Conservation (phyloP, 2,797 vertebrate species). For the Tinamus major region DNA sequence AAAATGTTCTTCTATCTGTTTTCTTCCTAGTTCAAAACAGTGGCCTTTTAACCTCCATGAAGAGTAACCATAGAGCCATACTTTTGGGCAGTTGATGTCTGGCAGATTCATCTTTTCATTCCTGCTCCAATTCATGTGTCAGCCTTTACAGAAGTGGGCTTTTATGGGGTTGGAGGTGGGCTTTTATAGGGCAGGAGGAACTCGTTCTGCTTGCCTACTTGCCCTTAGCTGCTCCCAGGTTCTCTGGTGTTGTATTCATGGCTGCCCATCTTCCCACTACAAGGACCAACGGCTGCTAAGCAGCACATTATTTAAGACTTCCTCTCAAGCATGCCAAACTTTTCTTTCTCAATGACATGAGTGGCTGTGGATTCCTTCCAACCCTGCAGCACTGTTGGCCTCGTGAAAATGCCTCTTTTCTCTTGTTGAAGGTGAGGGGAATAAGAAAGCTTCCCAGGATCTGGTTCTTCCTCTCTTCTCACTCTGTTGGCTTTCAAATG, state of each 20-base stretch:
- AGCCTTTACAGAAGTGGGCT: background rate
- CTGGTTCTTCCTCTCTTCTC: background rate
- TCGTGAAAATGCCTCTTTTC: slow-evolving; percentile 1
- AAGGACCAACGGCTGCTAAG: background rate
- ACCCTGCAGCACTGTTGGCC: background rate
- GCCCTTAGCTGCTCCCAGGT: background rate
- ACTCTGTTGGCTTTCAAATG: background rate
- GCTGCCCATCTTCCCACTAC: background rate
- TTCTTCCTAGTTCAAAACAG: background rate
- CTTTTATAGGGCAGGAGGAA: background rate
- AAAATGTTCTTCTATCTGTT: background rate
- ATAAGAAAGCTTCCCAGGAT: background rate
- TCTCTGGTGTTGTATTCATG: background rate
- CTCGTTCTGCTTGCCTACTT: background rate
- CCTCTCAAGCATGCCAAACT: slow-evolving; percentile 1
- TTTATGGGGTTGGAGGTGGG: background rate
- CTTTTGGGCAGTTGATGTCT: background rate
- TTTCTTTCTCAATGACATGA: background rate
- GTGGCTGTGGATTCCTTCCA: slow-evolving; percentile 6
- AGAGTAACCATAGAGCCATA: background rate
- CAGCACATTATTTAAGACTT: background rate
- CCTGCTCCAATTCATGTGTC: background rate
- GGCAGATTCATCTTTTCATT: background rate
- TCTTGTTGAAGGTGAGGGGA: background rate
- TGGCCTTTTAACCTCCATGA: background rate